phyloP scores from a whole-genome alignment of 2,113 vertebrate species.

The Micromys minutus region DNA sequence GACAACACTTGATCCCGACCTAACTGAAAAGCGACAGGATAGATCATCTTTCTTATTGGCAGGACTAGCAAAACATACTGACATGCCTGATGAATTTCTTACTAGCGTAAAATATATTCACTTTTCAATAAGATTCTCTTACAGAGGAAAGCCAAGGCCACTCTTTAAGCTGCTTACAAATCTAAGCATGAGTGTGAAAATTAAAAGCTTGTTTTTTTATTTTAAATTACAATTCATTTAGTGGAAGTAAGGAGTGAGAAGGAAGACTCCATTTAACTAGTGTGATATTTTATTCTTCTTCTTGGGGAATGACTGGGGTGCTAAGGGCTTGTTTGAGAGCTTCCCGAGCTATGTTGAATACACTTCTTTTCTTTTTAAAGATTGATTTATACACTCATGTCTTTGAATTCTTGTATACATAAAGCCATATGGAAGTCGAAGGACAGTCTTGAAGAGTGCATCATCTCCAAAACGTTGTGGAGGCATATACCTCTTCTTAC shows the following conservation, averaged over 20 bases:
- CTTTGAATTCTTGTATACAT: not conserved
- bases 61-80: constrained; percentile 39
- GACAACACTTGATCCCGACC: not conserved
- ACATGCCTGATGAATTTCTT: constrained; percentile 29
- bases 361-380: not conserved
- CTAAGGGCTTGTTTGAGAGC: not conserved
- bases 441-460: not conserved
- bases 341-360: not conserved
- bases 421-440: not conserved
- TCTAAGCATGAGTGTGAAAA: constrained; percentile 8
- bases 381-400: not conserved
- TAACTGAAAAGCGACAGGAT: constrained; percentile 14
- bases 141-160: constrained; percentile 13
- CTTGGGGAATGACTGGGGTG: not conserved
- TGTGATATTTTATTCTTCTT: constrained; percentile 23
- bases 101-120: not conserved
- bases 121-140: constrained; percentile 48
- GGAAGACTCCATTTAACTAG: constrained; percentile 4
- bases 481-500: not conserved
- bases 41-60: constrained; percentile 50
- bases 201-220: constrained; percentile 47
- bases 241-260: not conserved
- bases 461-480: not conserved
- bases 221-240: constrained; percentile 37
- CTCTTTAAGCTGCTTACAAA: constrained; percentile 35